Evolutionary conservation across 2,797 vertebrate species (phyloP), one percentile per base, ranked within the genome.

Genomic region (Hippoglossus hippoglossus): DNA sequence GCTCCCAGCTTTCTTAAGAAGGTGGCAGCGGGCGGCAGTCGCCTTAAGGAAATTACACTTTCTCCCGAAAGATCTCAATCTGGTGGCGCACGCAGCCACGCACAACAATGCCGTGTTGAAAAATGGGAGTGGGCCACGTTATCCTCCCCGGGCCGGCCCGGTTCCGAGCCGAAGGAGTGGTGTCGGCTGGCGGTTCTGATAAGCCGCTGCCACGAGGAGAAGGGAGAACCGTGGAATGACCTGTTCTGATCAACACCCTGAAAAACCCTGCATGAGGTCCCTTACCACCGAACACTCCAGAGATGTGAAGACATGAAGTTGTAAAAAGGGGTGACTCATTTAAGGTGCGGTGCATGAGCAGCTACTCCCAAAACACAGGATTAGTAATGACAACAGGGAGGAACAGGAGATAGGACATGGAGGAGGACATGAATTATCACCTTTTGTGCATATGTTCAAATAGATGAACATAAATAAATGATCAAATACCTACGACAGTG

Each of bases 21-120:
- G 84, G 85, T 74, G 81, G 82, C 73, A 63, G 69, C 73, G 66
- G 68, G 59, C 28, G 9, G 61, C 19, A 1, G 18, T 54, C n/a
- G 53, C 81, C 79, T 7, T 1, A 4, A 96, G 95, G 95, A 96
- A 96, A 94, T 93, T 83, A 94, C 92, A 95, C 89, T 92, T 95
- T 95, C 85, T 87, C 79, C 70, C 3, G 6, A 80, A 90, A 93
- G 93, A 95, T 95, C 91, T 92, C 90, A 90, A 94, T 95, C 95
- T 93, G 90, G 86, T 85, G 71, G 89, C 92, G 93, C 86, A 77
- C 87, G 4, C 69, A 67, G 89, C 92, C 92, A 93, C 91, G 80
- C 90, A 94, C 82, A 96, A 96, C 95, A 96, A 96, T 95, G 92
- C 83, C 54, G 94, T 93, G 95, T 94, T 95, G 94, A 95, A 95